Conservation (phyloP, 1,140 invertebrate genomes). For the roundworm (Caenorhabditis elegans) region DNA sequence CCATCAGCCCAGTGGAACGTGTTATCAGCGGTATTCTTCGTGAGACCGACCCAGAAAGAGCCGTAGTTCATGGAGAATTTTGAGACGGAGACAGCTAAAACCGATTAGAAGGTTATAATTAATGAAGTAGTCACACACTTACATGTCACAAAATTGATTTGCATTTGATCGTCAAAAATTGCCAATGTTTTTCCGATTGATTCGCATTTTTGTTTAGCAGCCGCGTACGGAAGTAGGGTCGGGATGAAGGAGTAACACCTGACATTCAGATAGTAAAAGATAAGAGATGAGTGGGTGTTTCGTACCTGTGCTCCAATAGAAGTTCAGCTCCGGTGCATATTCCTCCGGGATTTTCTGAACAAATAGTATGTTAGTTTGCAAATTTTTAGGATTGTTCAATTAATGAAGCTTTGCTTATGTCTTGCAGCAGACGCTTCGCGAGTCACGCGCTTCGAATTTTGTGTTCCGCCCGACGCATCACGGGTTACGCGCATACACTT, state of each 20-base stretch:
- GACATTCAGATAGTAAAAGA: not conserved
- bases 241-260: constrained; percentile 5
- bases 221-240: not conserved
- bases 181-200: not conserved
- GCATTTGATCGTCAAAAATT: not conserved
- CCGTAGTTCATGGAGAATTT: constrained; percentile 7
- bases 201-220: not conserved
- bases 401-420: too few species aligned
- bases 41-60: not conserved
- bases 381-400: too few species aligned
- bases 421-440: too few species aligned
- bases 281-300: not conserved
- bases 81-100: not conserved
- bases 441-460: too few species aligned
- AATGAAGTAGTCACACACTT: not conserved
- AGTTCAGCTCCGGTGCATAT: not conserved
- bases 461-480: too few species aligned
- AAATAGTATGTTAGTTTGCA: too few species aligned
- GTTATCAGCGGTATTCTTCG: not conserved
- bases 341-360: not conserved
- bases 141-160: not conserved
- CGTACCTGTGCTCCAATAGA: not conserved
- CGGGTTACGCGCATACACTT: too few species aligned
- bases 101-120: not conserved
- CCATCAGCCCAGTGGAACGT: not conserved